Base-by-base conservation (phyloP, 2,113 vertebrate genomes). In the Pipra filicauda region DNA sequence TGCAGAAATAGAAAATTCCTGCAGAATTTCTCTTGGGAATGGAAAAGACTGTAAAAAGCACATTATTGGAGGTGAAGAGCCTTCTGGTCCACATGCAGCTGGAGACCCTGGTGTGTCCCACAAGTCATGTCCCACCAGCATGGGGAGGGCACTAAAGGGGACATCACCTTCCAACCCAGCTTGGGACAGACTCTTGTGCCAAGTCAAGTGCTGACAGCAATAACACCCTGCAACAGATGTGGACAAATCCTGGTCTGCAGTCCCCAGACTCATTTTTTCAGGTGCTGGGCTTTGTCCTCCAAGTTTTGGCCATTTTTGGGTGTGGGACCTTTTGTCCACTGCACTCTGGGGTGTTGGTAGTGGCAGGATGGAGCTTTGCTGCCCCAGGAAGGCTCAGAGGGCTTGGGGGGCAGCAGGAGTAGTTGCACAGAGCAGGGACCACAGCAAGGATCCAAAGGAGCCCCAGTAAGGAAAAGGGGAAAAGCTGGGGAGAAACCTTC, bases 1-100 rank as follows among this genome's bases (percentile, higher is more conserved):
- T 78, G 80, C 79, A 93, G 92, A 92, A 96, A 81, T 33, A 92
- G 69, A 91, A 93, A 88, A 88, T 90, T 87, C 72, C n/a, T 80
- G 69, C 48, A 52, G 75, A 76, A 76, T 79, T 85, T 88, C 82
- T 88, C 72, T 55, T 62, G 82, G 79, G 88, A 94, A 81, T 62
- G 28, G 52, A 75, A 61, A 76, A 58, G 69, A 19, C 51, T 51
- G 22, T 14, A 75, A 27, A 55, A 76, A 61, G 3, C 58, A 27
- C 0, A 0, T 23, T 51, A 44, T 1, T 1, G 10, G 43, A 85
- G 41, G 27, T 76, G 49, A 79, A 91, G 59, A 89, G 18, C 27
- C 8, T 51, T 2, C 3, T 35, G 65, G 18, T 48, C 15, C 35
- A 8, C 27, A 35, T 0, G 0, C 55, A 61, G 35, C 3, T 13